Evolutionary conservation across 1,140 invertebrate genomes (phyloP), one percentile per base, ranked within the genome.

Genomic region (Brachionus rotundiformis): DNA sequence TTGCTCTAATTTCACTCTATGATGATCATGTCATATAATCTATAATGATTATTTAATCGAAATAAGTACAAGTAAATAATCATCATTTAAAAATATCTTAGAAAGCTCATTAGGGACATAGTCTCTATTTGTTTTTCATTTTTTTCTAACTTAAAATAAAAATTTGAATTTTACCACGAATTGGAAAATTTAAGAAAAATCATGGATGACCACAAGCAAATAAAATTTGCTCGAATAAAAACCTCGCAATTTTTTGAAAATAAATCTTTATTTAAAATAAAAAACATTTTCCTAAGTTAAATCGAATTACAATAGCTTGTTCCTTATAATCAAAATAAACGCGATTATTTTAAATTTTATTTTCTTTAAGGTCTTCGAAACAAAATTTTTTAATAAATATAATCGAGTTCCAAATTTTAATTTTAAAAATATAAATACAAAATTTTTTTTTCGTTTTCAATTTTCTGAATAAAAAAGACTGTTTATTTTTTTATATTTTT

Each of bases 21-120:
- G 31, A 16, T 68, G 63, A 68, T 33, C 63, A 68, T 68, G 63
- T 68, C 31, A 68, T 36, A 68, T 68, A 36, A 68, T 19, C 33
- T n/a, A 68, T 68, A 68, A 68, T 68, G 63, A 68, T 68, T 68
- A 68, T 68, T 68, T 68, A 68, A 68, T 68, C 63, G 11, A 33
- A 68, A 68, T 68, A 33, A 36, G 31, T 16, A 19, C n/a, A 19
- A 54, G 47, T 19, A 54, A 68, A 29, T 63, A 63, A 31, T 16
- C 16, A 36, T 36, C 4, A n/a, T 65, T 68, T 68, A 19, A 19
- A 36, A 33, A 36, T 33, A 7, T 36, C n/a, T 16, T 3, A 33
- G 19, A 68, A 68, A 68, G 31, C 63, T 68, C 63, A 68, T 68
- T 68, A 39, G 63, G 11, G 19, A 68, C 16, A 68, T 1, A 23